Percentiles rank a stretch among this genome's conserved stretches.
Evolutionary conservation across 2,797 vertebrate genomes (phyloP).

Genomic region (Thaleichthys pacificus): DNA sequence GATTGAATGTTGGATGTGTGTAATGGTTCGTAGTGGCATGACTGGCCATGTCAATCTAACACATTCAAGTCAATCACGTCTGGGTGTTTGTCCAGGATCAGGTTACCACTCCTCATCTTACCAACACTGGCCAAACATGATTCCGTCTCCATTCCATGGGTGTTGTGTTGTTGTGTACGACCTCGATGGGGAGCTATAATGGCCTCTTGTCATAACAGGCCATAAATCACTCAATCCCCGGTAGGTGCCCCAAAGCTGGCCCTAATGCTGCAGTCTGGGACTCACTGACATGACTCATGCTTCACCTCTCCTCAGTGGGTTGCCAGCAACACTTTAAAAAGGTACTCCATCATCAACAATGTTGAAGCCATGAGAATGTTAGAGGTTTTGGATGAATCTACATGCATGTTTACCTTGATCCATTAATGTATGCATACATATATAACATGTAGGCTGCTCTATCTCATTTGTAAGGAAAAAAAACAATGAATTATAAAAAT

Average conservation of each 20-base stretch:
- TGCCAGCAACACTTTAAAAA: constrained; percentile 13
- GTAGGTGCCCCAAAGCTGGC: constrained; percentile 34
- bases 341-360: constrained; percentile 16
- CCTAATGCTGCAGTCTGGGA: constrained; percentile 32
- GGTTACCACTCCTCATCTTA: constrained; percentile 7
- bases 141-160: constrained; percentile 14
- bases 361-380: too few relatives aligned
- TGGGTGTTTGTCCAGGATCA: constrained; percentile 15
- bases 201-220: constrained; percentile 49
- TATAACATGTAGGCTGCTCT: too few relatives aligned
- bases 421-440: too few relatives aligned
- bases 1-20: too few relatives aligned
- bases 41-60: background rate
- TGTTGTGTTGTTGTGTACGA: constrained; percentile 35
- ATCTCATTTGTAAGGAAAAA: too few relatives aligned
- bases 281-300: constrained; percentile 44
- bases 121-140: constrained; percentile 16
- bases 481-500: too few relatives aligned
- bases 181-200: constrained; percentile 45
- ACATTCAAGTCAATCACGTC: constrained; percentile 6
- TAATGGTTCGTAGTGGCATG: too few relatives aligned
- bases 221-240: constrained; percentile 52
- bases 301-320: constrained; percentile 30
- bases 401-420: too few relatives aligned
- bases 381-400: too few relatives aligned